phyloP scores from a whole-genome alignment of 2,113 vertebrate species.

The Menura novaehollandiae region DNA sequence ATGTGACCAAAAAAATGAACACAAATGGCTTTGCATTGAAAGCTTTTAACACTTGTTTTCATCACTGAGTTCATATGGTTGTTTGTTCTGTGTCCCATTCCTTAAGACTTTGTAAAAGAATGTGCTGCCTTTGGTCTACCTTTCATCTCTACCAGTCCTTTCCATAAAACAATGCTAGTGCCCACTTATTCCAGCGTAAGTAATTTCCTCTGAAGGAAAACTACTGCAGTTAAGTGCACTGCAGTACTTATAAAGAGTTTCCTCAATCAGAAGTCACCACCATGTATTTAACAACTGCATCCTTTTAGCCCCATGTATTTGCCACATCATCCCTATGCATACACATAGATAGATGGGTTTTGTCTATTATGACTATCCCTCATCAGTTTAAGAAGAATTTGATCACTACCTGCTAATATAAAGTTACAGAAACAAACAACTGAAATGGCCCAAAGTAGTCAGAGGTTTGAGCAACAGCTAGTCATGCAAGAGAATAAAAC shows the following conservation, averaged over 20 bases:
- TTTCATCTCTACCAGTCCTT: neutral
- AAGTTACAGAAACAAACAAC: neutral
- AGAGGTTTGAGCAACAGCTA: neutral
- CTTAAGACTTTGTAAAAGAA: neutral
- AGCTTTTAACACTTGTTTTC: neutral
- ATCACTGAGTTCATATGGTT: neutral
- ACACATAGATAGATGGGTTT: fast-evolving
- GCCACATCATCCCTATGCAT: neutral
- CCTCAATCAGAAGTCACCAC: neutral
- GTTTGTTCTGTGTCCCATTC: fast-evolving
- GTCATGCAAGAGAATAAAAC: neutral
- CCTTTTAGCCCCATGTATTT: neutral
- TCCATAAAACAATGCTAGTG: neutral
- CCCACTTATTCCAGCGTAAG: neutral
- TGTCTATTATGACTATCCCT: neutral
- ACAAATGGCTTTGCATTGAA: neutral
- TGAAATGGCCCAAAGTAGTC: neutral
- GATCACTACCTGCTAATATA: neutral
- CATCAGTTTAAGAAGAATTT: neutral
- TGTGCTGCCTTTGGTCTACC: neutral
- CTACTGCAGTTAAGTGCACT: neutral
- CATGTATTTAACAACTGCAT: neutral
- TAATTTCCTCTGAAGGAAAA: neutral
- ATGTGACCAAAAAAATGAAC: neutral
- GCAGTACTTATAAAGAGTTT: neutral